Conservation (phyloP, 2,113 vertebrate genomes). For the Equus quagga region DNA sequence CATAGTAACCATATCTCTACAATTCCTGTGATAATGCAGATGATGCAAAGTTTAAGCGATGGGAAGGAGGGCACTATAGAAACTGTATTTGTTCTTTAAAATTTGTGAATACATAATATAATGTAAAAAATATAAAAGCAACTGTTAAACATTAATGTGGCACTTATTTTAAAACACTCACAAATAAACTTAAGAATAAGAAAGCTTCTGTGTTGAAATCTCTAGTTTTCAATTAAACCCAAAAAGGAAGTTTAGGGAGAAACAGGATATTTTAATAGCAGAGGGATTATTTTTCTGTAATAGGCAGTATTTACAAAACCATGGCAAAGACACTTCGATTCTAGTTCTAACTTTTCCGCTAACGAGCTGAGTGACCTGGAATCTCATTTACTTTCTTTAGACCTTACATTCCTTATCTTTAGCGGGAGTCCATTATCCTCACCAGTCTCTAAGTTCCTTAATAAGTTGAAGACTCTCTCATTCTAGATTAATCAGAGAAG, state of each 20-base stretch:
- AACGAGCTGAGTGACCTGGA: not conserved
- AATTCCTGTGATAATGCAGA: not conserved
- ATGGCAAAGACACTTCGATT: not conserved
- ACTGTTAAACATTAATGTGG: not conserved
- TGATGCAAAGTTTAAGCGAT: not conserved
- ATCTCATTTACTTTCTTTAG: not conserved
- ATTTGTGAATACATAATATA: not conserved
- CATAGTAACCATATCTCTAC: not conserved
- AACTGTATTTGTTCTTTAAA: slow-evolving; percentile 29
- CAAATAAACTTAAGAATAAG: slow-evolving; percentile 24
- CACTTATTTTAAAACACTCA: not conserved
- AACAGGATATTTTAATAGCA: not conserved
- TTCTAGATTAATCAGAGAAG: slow-evolving; percentile 31
- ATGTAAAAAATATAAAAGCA: not conserved
- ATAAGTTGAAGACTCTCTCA: slow-evolving; percentile 12
- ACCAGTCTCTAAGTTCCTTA: not conserved
- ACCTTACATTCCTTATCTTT: not conserved
- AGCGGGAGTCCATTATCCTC: not conserved
- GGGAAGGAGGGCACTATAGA: not conserved
- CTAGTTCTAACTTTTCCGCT: not conserved
- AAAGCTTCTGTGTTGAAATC: slow-evolving; percentile 30
- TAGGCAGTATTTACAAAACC: not conserved
- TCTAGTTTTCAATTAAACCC: slow-evolving; percentile 35
- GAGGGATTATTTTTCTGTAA: not conserved
- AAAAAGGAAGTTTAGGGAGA: not conserved